Evolutionary conservation across 2,113 vertebrate genomes (phyloP), one percentile per base, ranked within the genome.

Genomic region (Columba livia): DNA sequence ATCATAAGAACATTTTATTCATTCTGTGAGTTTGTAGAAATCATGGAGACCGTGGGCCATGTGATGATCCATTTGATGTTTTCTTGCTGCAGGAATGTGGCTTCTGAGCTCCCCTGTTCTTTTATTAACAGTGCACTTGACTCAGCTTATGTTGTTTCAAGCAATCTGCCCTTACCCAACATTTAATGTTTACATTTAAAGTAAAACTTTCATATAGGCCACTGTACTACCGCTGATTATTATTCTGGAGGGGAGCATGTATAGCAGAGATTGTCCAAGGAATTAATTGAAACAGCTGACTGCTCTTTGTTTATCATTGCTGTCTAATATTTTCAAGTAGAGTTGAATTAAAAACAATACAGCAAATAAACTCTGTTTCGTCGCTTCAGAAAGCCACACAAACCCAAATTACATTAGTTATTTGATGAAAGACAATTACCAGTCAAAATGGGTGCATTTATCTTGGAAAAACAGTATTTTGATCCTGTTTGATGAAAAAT

Each of bases 121-220:
- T 96, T 85, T 87, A 65, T 71, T 96, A 86, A 74, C 58, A 79
- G 25, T 85, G 44, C 56, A 20, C 51, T 90, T 89, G 88, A 67
- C 51, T 72, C 64, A 87, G 47, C 2, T 58, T 54, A 23, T 5
- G 28, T 50, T 25, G 6, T 32, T 94, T 88, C 36, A 75, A 75
- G 94, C 89, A 32, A 85, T 61, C 17, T 87, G 23, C 56, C n/a
- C 20, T 81, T 44, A 82, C 31, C 23, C 32, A 85, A 69, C 29
- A 23, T 10, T 48, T 73, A 95, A 75, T 95, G 91, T 91, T 73
- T 93, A 15, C 62, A 64, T 95, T 94, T 96, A 64, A 91, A 62
- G 60, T 78, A 93, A 96, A 80, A 77, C 12, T 80, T 85, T 34
- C 14, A 84, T 94, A 11, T 79, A 53, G 77, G 47, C 56, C 53